Base-by-base conservation (phyloP, 2,888 invertebrate genomes). In the Caenorhabditis becei region DNA sequence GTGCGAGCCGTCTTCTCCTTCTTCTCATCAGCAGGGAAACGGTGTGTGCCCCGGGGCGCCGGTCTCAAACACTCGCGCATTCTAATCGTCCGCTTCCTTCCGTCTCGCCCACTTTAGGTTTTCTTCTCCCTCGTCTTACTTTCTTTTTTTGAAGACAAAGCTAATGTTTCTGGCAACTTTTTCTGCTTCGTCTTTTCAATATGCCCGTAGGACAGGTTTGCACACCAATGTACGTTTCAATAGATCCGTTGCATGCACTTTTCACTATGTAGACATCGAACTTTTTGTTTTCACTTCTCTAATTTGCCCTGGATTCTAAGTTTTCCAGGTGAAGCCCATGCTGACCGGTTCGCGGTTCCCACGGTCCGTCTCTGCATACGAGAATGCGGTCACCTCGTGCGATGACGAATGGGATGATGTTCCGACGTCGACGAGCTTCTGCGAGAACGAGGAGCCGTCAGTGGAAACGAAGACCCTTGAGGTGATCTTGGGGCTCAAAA, bases 341-440 rank as follows among this genome's bases (percentile, higher is more conserved):
- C 47, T 74, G 4, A 56, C 54, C 11, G 14, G 24, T 7, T n/a
- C 23, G 24, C 26, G 56, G 11, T 67, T 80, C 28, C 74, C 69
- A 14, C 41, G 74, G n/a, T 75, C 69, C 0, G 66, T 41, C 7
- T 80, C 80, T 14, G 80, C 80, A 8, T 80, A 80, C 47, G 75
- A 70, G 18, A 80, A 80, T 32, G 51, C 47, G 2, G 41, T 63
- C n/a, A 44, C 49, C 1, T 61, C 66, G 1, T 69, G 53, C 23
- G 69, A 69, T 37, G 74, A 75, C 35, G 80, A 74, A 41, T 63
- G 32, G 54, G 51, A 53, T n/a, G 41, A 67, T 20, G 18, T 54
- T 11, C 51, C 65, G 37, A 69, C 69, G 23, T 63, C 61, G 16
- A 18, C 54, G 11, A 47, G 61, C 24, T 78, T 59, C 47, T 78